A percentile compares a stretch with the other conserved stretches of the same genome.
phyloP scores from a whole-genome alignment of 2,797 vertebrate genomes.

The Myripristis murdjan region DNA sequence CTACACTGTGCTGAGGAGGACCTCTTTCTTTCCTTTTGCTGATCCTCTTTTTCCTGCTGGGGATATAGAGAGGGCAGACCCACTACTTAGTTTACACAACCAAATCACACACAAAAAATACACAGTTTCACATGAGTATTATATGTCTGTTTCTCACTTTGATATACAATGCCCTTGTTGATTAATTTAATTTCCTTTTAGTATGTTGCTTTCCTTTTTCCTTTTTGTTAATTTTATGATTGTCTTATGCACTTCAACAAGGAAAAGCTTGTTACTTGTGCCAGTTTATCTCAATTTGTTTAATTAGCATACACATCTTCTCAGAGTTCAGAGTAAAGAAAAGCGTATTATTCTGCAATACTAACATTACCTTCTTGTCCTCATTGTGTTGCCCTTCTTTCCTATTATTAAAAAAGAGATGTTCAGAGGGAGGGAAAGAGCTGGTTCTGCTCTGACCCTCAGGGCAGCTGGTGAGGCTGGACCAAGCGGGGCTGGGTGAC shows the following conservation, averaged over 20 bases:
- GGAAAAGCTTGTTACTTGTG: neutral
- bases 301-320: neutral
- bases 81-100: neutral
- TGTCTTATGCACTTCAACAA: too few species aligned
- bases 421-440: slow-evolving; percentile 85
- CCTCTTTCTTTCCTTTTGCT: slow-evolving; percentile 28
- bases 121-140: neutral
- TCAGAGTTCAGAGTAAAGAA: neutral
- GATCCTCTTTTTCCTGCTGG: slow-evolving; percentile 55
- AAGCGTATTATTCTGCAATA: neutral
- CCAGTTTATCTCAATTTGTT: neutral
- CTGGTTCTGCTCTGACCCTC: slow-evolving; percentile 89
- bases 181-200: neutral
- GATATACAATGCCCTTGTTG: neutral
- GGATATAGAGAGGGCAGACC: slow-evolving; percentile 12
- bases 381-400: slow-evolving; percentile 50
- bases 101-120: neutral
- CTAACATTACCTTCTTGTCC: slow-evolving; percentile 47
- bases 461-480: slow-evolving; percentile 90
- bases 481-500: slow-evolving; percentile 92
- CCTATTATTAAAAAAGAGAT: slow-evolving; percentile 84
- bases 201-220: neutral
- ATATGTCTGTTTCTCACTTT: slow-evolving; percentile 5
- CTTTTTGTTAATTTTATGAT: too few species aligned
- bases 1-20: slow-evolving; percentile 32